Conservation (phyloP, 2,113 vertebrate genomes). For the Pitta sordida region DNA sequence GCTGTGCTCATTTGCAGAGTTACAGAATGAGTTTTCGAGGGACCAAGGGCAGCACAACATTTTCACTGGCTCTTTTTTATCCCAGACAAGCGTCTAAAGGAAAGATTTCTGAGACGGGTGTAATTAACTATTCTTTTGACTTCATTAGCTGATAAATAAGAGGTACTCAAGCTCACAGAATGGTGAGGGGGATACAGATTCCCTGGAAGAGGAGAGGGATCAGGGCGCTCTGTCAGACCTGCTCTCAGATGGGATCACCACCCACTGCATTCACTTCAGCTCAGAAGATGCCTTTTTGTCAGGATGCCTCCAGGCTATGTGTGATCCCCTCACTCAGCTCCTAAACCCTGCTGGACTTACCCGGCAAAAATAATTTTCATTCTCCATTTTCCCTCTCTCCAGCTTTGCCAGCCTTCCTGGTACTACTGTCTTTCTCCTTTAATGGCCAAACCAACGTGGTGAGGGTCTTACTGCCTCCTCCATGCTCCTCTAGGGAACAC, state of each 20-base stretch:
- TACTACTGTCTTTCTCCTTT: not conserved
- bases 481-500: not conserved
- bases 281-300: not conserved
- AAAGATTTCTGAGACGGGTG: not conserved
- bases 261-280: not conserved
- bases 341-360: not conserved
- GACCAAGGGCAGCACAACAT: not conserved
- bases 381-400: not conserved
- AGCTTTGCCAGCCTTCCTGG: not conserved
- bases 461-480: not conserved
- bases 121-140: not conserved
- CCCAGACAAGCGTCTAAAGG: not conserved
- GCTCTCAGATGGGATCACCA: not conserved
- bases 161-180: not conserved
- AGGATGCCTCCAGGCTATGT: not conserved
- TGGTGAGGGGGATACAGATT: fast-evolving
- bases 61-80: not conserved
- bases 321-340: not conserved
- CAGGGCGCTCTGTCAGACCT: not conserved
- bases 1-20: not conserved
- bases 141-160: not conserved
- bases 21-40: not conserved
- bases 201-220: not conserved
- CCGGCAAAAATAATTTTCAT: not conserved
- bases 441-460: not conserved